Evolutionary conservation across 2,888 invertebrate genomes (phyloP), one percentile per base, ranked within the genome.

Genomic region (Eledone cirrhosa): DNA sequence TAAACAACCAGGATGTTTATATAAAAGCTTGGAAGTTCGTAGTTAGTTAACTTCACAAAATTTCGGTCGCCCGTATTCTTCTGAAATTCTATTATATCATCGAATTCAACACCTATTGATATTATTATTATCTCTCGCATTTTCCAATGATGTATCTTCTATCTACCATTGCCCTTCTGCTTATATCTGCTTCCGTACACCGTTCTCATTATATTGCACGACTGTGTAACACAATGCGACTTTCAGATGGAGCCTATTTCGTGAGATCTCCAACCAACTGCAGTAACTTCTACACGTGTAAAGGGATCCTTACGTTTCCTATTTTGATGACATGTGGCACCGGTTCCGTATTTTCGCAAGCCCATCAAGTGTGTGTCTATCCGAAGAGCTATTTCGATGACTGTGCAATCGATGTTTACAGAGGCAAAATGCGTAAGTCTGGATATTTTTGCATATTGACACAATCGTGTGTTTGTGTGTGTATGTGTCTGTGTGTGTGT

Each of bases 261-360:
- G 16, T 48, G 41, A 22, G 76, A n/a, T 29, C 29, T 8, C 48
- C 48, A 48, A 48, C 1, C 48, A 76, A 76, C 76, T 76, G 76
- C 48, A 76, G 48, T 24, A 2, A 24, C 22, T 24, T 48, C 27
- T 76, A 76, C 48, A 76, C 29, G 47, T 76, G 76, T 19, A 29
- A 76, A 24, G 47, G 47, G 41, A 24, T n/a, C 22, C 76, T 29
- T 5, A 29, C 48, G 2, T 48, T 76, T 16, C 48, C 47, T 19
- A 48, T 76, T 24, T 7, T 48, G 16, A 11, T 76, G 24, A 5
- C 2, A 22, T 76, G 76, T 27, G 24, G 8, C 4, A 29, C n/a
- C 29, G 14, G 41, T 7, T 5, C 48, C 3, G 48, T 76, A 11
- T 76, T 76, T 16, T 76, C 76, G 4, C 76, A 76, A 27, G 8